phyloP scores from a whole-genome alignment of 2,113 vertebrate species.

The Pongo abelii region DNA sequence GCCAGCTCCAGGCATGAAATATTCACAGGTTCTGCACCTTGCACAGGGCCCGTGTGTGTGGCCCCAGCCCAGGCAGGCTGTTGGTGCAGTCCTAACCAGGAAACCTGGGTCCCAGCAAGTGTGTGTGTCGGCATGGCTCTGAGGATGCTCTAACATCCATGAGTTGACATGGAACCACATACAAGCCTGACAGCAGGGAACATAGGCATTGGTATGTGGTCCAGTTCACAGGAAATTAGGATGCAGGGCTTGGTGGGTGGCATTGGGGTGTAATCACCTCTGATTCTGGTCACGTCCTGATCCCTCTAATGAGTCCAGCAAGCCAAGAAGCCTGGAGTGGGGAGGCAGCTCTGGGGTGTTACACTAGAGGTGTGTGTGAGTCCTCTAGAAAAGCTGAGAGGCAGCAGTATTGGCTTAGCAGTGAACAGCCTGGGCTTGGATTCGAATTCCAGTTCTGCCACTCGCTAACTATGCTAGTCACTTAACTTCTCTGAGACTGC shows the following conservation, averaged over 20 bases:
- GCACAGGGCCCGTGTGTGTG: background rate
- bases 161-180: background rate
- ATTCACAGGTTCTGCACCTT: slow-evolving; percentile 76
- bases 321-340: background rate
- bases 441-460: background rate
- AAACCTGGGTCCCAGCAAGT: background rate
- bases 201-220: background rate
- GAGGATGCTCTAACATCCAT: background rate
- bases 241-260: background rate
- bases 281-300: background rate
- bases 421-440: background rate
- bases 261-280: background rate
- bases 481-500: background rate
- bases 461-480: background rate
- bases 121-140: background rate
- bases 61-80: background rate
- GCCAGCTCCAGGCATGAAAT: slow-evolving; percentile 78
- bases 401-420: background rate
- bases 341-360: background rate
- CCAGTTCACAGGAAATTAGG: background rate
- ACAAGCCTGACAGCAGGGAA: background rate
- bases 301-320: background rate
- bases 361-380: background rate
- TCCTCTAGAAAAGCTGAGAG: background rate
- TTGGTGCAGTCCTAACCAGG: background rate